Evolutionary conservation across 2,113 vertebrate genomes (phyloP).

Genomic region (Oxyura jamaicensis): DNA sequence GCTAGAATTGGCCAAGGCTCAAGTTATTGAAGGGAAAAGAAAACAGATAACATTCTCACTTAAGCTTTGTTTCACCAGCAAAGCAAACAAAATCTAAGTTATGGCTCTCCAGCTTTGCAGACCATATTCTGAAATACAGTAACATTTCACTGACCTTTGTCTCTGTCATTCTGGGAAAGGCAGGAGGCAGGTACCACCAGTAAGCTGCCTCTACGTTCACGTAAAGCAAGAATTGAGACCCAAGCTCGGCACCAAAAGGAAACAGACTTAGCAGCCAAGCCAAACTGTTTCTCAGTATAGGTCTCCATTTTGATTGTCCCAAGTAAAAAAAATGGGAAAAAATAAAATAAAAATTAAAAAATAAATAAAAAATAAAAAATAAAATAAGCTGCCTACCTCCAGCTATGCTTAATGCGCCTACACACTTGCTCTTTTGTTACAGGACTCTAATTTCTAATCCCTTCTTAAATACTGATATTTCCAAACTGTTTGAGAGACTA

Average conservation of each 20-base stretch:
- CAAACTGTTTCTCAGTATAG: not conserved
- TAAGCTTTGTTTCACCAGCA: not conserved
- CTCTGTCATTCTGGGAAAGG: not conserved
- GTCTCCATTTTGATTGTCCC: not conserved
- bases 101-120: not conserved
- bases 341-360: not conserved
- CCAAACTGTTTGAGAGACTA: not conserved
- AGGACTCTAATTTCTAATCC: not conserved
- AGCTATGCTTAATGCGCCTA: not conserved
- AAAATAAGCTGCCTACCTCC: not conserved
- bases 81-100: not conserved
- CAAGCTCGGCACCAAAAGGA: not conserved
- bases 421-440: not conserved
- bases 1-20: not conserved
- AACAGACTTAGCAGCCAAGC: not conserved
- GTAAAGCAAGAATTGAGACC: not conserved
- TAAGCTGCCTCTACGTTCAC: accelerated
- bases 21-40: not conserved
- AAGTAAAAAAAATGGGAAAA: not conserved
- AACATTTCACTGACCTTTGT: not conserved
- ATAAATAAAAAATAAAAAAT: not conserved
- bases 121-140: not conserved
- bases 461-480: not conserved
- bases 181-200: not conserved
- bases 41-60: not conserved